Conservation (phyloP, 2,888 invertebrate genomes). For the Gonocerus acuteangulatus region DNA sequence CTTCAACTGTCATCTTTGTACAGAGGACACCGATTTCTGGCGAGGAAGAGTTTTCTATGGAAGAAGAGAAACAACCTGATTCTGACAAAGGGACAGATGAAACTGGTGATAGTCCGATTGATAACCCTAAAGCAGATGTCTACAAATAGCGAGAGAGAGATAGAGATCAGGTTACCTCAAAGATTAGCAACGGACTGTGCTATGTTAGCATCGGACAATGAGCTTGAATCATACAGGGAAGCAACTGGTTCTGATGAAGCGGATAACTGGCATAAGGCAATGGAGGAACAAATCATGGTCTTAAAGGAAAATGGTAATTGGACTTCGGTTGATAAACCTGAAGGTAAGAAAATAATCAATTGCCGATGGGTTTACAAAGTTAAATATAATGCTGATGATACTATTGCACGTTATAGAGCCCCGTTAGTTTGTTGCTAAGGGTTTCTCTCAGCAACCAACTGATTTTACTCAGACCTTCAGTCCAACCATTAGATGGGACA, state of each 20-base stretch:
- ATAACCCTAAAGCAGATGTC: not conserved
- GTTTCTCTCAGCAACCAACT: not conserved
- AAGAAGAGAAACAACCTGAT: not conserved
- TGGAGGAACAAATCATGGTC: conserved; percentile 38
- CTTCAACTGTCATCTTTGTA: not conserved
- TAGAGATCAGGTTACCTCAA: not conserved
- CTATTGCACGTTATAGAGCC: conserved; percentile 21
- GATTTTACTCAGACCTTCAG: conserved; percentile 4
- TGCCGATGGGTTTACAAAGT: conserved; percentile 28
- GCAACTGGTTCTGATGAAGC: conserved; percentile 13
- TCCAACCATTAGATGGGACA: conserved; percentile 1
- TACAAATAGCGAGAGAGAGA: too few relatives aligned
- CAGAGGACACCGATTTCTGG: not conserved
- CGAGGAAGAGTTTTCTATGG: not conserved
- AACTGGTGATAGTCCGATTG: not conserved
- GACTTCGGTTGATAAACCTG: conserved; percentile 7
- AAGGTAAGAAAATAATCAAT: conserved; percentile 13
- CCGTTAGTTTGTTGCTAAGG: too few relatives aligned
- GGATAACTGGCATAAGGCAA: conserved; percentile 36
- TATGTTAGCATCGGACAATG: conserved; percentile 2
- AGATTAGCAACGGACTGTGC: conserved; percentile 1
- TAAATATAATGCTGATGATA: conserved; percentile 38
- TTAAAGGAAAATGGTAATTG: conserved; percentile 25
- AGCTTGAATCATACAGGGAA: conserved; percentile 11
- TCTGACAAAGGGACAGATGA: not conserved